Percentiles rank a stretch among this genome's conserved stretches.
These are phyloP conservation scores for Epiblema foenella DNA, from an alignment of 2,888 invertebrate species.

Conservation along the genomic window DNA sequence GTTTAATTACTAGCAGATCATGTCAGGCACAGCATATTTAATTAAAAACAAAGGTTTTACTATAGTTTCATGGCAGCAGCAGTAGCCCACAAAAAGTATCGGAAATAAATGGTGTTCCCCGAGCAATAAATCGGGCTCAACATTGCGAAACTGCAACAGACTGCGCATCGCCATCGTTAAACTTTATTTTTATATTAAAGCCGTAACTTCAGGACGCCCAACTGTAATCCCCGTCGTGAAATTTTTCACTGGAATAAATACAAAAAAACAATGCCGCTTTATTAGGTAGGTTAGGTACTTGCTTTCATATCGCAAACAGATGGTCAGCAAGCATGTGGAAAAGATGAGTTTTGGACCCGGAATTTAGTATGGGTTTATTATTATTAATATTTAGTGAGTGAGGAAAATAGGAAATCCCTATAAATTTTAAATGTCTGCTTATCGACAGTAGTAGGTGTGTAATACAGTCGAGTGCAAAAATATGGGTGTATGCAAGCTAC, in stretches of 20 bases:
- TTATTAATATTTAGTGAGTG: constrained; percentile 18
- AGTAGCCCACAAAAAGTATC: constrained; percentile 68
- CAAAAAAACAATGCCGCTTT: constrained; percentile 44
- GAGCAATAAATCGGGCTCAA: constrained; percentile 78
- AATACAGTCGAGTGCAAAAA: too few species aligned
- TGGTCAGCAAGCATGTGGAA: constrained; percentile 27
- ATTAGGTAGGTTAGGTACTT: constrained; percentile 35
- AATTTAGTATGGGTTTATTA: constrained; percentile 27
- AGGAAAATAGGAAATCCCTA: neutral
- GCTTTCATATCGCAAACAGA: constrained; percentile 30
- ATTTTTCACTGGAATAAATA: constrained; percentile 59
- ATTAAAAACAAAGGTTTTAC: constrained; percentile 54
- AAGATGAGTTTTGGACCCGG: constrained; percentile 4
- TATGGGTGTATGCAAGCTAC: too few species aligned
- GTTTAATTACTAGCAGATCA: neutral
- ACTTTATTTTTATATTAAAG: constrained; percentile 83
- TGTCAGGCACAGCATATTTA: constrained; percentile 20
- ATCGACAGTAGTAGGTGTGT: neutral
- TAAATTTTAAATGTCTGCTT: neutral
- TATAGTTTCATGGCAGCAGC: constrained; percentile 43
- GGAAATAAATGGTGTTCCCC: constrained; percentile 69
- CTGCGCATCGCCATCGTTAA: constrained; percentile 75
- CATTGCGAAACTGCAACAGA: constrained; percentile 75
- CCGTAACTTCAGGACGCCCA: constrained; percentile 74
- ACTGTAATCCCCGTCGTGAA: constrained; percentile 73